These are phyloP conservation scores for Mastigias papua DNA, from an alignment of 30 jellyfish, hydroid and myxozoan genomes.

Conservation along the genomic window DNA sequence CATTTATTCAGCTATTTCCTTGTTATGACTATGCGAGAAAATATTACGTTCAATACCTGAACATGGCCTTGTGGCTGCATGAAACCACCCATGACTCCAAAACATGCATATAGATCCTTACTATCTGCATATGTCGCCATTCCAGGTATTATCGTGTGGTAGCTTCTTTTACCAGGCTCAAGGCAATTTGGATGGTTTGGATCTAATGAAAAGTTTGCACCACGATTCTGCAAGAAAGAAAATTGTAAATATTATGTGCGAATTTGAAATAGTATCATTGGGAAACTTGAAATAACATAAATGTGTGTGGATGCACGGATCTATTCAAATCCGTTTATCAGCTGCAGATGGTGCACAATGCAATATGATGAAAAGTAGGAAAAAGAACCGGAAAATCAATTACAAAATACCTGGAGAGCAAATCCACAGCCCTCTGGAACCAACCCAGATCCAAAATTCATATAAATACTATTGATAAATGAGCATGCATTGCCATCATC, in stretches of 20 bases:
- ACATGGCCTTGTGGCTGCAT: constrained; percentile 99
- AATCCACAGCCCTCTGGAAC: constrained; percentile 97
- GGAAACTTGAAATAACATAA: too few species aligned
- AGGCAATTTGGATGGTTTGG: constrained; percentile 79
- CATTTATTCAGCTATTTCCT: too few species aligned
- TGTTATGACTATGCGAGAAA: too few species aligned
- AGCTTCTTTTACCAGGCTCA: constrained; percentile 89
- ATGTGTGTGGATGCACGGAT: too few species aligned
- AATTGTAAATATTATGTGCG: not conserved
- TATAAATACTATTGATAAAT: constrained; percentile 84
- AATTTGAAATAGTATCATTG: too few species aligned
- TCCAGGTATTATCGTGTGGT: constrained; percentile 98
- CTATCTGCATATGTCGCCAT: constrained; percentile 92
- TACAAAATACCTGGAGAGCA: constrained; percentile 75
- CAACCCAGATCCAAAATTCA: constrained; percentile 84
- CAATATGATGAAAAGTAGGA: too few species aligned
- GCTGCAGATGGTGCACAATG: too few species aligned
- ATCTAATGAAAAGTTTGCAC: constrained; percentile 83
- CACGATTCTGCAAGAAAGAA: constrained; percentile 75
- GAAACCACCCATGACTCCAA: constrained; percentile 97
- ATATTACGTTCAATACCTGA: too few species aligned
- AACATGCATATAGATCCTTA: constrained; percentile 83
- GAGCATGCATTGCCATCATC: constrained; percentile 96
- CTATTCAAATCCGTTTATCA: too few species aligned
- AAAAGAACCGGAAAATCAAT: too few species aligned